A percentile compares a stretch with the other conserved stretches of the same genome.
Conservation (phyloP, 2,888 invertebrate genomes). For the Lasioglossum lativentre region DNA sequence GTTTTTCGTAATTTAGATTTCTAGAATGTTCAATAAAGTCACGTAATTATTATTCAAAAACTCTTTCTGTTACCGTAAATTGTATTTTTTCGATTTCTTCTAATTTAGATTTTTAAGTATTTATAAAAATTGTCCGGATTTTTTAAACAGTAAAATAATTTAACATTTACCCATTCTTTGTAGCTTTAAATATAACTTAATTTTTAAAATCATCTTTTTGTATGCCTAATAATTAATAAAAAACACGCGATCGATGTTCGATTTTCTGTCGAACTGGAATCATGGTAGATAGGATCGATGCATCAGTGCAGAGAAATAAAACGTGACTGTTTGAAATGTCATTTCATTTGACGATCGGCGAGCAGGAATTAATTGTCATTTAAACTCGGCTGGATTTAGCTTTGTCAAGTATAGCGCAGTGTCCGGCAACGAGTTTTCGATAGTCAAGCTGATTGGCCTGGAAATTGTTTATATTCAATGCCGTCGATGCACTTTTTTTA, state of each 20-base stretch:
- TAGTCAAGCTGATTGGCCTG: not conserved
- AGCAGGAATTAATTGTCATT: not conserved
- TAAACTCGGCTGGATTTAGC: not conserved
- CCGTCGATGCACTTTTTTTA: not conserved
- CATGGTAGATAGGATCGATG: not conserved
- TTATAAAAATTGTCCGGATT: not conserved
- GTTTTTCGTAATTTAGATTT: not conserved
- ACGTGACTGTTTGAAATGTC: not conserved
- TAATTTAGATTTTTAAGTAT: not conserved
- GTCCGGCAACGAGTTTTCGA: not conserved
- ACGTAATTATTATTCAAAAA: not conserved
- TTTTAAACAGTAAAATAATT: not conserved
- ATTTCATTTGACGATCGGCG: constrained; percentile 2
- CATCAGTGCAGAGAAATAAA: not conserved
- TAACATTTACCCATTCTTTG: not conserved
- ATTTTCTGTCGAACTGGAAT: too few species aligned
- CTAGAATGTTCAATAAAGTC: too few species aligned
- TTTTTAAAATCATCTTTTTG: too few species aligned
- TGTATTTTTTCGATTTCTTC: not conserved
- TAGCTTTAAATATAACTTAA: not conserved
- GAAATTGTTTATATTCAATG: not conserved
- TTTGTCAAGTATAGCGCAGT: not conserved
- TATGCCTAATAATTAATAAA: too few species aligned
- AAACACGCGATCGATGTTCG: too few species aligned
- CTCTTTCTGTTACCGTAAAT: not conserved